A percentile compares a stretch with the other conserved stretches of the same genome.
phyloP scores from a whole-genome alignment of 2,888 invertebrate species.

The Sphecodes monilicornis region DNA sequence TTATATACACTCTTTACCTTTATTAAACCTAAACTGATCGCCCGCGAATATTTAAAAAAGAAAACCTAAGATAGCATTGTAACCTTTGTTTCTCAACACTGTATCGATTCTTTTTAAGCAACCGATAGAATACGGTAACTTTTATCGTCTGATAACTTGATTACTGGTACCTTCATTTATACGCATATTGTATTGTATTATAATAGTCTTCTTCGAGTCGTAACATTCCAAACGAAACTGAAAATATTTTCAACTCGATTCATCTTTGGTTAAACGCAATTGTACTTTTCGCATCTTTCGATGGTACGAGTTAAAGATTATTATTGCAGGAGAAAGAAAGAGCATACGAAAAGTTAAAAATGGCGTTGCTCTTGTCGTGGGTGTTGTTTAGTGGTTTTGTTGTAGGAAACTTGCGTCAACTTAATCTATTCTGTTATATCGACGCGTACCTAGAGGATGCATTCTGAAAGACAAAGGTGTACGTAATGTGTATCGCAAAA shows the following conservation, averaged over 20 bases:
- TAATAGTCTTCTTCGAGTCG: slow-evolving; percentile 22
- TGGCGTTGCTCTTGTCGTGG: neutral
- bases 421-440: slow-evolving; percentile 41
- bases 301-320: slow-evolving; percentile 30
- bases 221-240: slow-evolving; percentile 16
- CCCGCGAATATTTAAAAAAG: neutral
- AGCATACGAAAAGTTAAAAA: neutral
- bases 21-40: slow-evolving; percentile 9
- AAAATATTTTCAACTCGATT: slow-evolving; percentile 37
- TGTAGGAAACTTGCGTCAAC: slow-evolving; percentile 24
- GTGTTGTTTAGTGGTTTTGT: slow-evolving; percentile 5
- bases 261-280: slow-evolving; percentile 68
- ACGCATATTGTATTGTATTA: neutral
- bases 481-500: slow-evolving; percentile 30
- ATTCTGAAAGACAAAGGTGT: slow-evolving; percentile 60
- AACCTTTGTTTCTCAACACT: slow-evolving; percentile 11
- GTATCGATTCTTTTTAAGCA: neutral
- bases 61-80: neutral
- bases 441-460: slow-evolving; percentile 39
- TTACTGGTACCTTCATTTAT: neutral
- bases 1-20: slow-evolving; percentile 45
- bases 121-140: slow-evolving; percentile 22
- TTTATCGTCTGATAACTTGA: neutral
- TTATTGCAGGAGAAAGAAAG: neutral
- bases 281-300: slow-evolving; percentile 51